Conservation (phyloP, 2,888 invertebrate genomes). For the Andrena trimmerana region DNA sequence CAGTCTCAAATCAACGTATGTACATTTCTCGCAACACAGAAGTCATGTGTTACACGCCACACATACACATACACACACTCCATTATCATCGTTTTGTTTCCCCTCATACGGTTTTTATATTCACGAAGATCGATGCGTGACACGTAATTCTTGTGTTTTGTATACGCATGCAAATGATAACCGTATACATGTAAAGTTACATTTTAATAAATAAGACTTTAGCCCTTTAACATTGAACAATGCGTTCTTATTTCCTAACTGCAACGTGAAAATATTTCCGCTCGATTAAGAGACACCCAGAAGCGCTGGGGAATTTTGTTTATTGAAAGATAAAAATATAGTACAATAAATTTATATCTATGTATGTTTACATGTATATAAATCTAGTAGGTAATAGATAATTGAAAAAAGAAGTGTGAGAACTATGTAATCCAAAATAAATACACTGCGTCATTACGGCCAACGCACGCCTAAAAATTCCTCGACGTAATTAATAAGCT, state of each 20-base stretch:
- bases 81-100: slow-evolving; percentile 67
- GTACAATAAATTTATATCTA: slow-evolving; percentile 72
- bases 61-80: slow-evolving; percentile 30
- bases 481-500: slow-evolving; percentile 66
- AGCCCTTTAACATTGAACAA: slow-evolving; percentile 47
- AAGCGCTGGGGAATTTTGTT: slow-evolving; percentile 69
- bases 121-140: slow-evolving; percentile 55
- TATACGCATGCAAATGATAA: slow-evolving; percentile 63
- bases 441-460: slow-evolving; percentile 59
- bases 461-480: slow-evolving; percentile 53
- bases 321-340: slow-evolving; percentile 81
- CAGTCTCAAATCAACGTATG: slow-evolving; percentile 63
- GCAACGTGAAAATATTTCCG: background rate
- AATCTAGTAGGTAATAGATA: slow-evolving; percentile 70
- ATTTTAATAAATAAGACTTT: slow-evolving; percentile 76
- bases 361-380: slow-evolving; percentile 74
- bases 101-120: slow-evolving; percentile 67
- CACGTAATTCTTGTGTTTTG: slow-evolving; percentile 62
- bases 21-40: slow-evolving; percentile 64
- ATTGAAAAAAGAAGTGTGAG: slow-evolving; percentile 63
- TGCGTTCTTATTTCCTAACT: background rate
- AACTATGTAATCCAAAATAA: slow-evolving; percentile 67
- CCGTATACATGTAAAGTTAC: slow-evolving; percentile 73
- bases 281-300: slow-evolving; percentile 7
- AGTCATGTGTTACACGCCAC: slow-evolving; percentile 51